Evolutionary conservation across 2,113 vertebrate species (phyloP).

Genomic region (Syngnathus typhle): DNA sequence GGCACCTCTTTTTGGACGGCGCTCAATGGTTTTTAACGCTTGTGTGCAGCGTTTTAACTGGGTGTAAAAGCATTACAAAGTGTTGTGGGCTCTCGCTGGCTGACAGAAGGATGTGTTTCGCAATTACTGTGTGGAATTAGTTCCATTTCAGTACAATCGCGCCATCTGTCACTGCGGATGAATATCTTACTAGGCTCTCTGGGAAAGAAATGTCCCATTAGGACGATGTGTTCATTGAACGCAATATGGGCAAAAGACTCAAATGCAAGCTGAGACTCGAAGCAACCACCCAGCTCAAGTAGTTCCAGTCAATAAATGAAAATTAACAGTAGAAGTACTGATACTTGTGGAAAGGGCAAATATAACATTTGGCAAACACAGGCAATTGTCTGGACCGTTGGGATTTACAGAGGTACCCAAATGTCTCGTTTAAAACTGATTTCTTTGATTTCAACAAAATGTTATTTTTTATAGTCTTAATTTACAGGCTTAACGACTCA

Average conservation of each 20-base stretch:
- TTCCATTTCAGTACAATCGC: slow-evolving; percentile 42
- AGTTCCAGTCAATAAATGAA: neutral
- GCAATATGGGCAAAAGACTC: neutral
- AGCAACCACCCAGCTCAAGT: neutral
- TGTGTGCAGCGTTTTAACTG: slow-evolving; percentile 54
- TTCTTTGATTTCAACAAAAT: no score
- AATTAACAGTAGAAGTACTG: neutral
- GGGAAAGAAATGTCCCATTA: slow-evolving; percentile 6
- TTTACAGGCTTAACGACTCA: no score
- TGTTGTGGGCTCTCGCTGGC: slow-evolving; percentile 33
- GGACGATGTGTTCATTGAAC: neutral
- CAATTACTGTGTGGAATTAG: slow-evolving; percentile 40
- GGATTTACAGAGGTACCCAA: neutral
- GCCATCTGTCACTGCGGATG: slow-evolving; percentile 48
- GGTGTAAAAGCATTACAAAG: slow-evolving; percentile 54
- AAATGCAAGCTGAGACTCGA: neutral
- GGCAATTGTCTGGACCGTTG: neutral
- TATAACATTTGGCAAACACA: neutral
- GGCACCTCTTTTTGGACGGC: slow-evolving; percentile 38
- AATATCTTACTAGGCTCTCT: slow-evolving; percentile 27
- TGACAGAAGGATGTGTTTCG: slow-evolving; percentile 53
- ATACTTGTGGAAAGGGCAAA: neutral
- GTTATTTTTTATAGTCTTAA: no score
- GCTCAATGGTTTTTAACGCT: slow-evolving; percentile 44
- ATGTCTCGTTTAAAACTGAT: no score